Evolutionary conservation across 2,797 vertebrate genomes (phyloP).

Genomic region (Synanceia verrucosa): DNA sequence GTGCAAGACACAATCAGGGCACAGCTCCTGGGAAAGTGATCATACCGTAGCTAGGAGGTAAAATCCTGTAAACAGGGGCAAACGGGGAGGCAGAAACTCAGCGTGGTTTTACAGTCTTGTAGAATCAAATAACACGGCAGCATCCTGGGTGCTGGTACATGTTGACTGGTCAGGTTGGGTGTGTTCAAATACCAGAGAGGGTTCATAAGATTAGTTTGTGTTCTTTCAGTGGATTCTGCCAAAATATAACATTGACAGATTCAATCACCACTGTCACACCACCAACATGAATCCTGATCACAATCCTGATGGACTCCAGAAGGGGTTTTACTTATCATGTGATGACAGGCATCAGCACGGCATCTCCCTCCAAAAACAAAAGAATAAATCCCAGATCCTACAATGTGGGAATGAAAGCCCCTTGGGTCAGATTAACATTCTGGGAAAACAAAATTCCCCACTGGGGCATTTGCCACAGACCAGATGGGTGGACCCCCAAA

Average conservation of each 20-base stretch:
- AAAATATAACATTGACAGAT: no score
- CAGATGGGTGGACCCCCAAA: constrained; percentile 68
- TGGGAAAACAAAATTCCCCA: constrained; percentile 80
- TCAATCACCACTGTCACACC: neutral
- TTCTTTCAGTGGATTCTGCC: neutral
- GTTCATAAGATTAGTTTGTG: constrained; percentile 3
- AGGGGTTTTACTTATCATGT: constrained; percentile 34
- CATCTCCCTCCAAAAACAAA: constrained; percentile 62
- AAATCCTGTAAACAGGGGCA: constrained; percentile 42
- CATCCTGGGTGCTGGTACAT: neutral
- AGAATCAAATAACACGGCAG: constrained; percentile 29
- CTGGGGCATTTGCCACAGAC: constrained; percentile 66
- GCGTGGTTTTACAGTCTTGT: constrained; percentile 52
- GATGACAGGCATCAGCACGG: constrained; percentile 54
- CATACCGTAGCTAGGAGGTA: constrained; percentile 7
- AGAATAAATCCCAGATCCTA: constrained; percentile 61
- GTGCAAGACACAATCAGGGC: constrained; percentile 45
- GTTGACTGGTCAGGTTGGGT: constrained; percentile 37
- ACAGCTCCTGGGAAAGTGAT: constrained; percentile 36
- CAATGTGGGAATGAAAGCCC: constrained; percentile 79
- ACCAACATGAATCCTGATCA: constrained; percentile 7
- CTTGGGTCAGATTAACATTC: constrained; percentile 76
- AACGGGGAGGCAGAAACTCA: constrained; percentile 13
- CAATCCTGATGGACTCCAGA: constrained; percentile 9
- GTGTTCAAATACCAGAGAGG: constrained; percentile 43